These are phyloP conservation scores for Fabriciana adippe DNA, from an alignment of 2,888 invertebrate genomes.

Conservation along the genomic window DNA sequence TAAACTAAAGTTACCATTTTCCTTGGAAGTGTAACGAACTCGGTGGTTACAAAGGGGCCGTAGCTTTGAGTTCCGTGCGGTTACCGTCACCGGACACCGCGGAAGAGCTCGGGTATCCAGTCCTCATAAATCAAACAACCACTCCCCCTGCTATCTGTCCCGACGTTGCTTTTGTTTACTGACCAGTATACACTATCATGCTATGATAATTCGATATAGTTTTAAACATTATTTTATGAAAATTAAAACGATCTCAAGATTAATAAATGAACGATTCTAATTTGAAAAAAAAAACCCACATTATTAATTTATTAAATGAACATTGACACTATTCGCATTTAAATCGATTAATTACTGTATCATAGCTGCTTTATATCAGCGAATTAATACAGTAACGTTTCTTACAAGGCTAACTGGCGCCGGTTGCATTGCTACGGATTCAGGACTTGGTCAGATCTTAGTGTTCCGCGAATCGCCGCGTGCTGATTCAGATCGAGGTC, in stretches of 20 bases:
- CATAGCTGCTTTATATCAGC: constrained; percentile 3
- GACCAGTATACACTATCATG: constrained; percentile 44
- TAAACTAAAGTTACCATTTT: constrained; percentile 35
- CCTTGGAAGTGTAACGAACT: constrained; percentile 46
- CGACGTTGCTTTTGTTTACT: constrained; percentile 59
- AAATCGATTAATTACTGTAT: constrained; percentile 4
- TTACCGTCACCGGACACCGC: constrained; percentile 70
- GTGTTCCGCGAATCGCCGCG: constrained; percentile 62
- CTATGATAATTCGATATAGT: constrained; percentile 54
- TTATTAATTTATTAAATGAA: background rate
- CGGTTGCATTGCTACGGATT: constrained; percentile 28
- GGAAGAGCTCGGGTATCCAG: constrained; percentile 75
- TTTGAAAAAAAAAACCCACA: no score
- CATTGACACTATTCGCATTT: background rate
- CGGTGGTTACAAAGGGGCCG: constrained; percentile 56
- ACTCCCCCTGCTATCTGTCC: constrained; percentile 65
- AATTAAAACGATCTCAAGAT: no score
- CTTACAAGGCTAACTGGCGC: constrained; percentile 32
- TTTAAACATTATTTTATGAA: background rate
- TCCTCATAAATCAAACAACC: constrained; percentile 73
- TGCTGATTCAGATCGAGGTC: constrained; percentile 75
- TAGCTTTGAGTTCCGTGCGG: constrained; percentile 58
- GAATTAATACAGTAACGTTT: constrained; percentile 26
- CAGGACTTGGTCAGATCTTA: constrained; percentile 46
- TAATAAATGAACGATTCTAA: no score